Evolutionary conservation across 2,113 vertebrate species (phyloP).

Genomic region (Lophotis ruficrista): DNA sequence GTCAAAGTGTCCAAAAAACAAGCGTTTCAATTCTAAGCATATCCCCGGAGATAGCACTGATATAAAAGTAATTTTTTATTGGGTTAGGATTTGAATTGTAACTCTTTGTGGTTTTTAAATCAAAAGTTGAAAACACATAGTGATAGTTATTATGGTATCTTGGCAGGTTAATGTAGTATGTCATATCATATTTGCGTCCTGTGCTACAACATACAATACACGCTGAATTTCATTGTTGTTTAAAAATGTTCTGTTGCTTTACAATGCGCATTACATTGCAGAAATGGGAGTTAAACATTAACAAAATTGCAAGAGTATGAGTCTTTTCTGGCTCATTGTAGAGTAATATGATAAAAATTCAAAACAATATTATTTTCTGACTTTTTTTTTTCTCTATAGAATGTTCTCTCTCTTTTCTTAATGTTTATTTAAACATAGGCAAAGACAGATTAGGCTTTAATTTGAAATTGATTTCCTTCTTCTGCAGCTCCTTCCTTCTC

Average conservation of each 20-base stretch:
- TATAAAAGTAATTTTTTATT: slow-evolving; percentile 70
- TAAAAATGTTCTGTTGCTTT: not conserved
- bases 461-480: not conserved
- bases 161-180: slow-evolving; percentile 46
- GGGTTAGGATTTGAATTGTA: slow-evolving; percentile 67
- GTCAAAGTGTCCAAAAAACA: slow-evolving; percentile 64
- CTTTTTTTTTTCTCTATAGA: not conserved
- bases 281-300: not conserved
- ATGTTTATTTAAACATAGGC: not conserved
- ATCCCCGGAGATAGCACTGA: slow-evolving; percentile 41
- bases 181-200: slow-evolving; percentile 38
- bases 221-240: slow-evolving; percentile 2
- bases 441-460: not conserved
- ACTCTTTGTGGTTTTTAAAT: slow-evolving; percentile 50
- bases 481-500: not conserved
- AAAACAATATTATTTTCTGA: not conserved
- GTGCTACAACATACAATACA: not conserved
- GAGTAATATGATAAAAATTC: not conserved
- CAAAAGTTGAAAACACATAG: slow-evolving; percentile 4
- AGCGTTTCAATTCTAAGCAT: slow-evolving; percentile 62
- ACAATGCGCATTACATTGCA: not conserved
- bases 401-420: not conserved
- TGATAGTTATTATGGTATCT: slow-evolving; percentile 14
- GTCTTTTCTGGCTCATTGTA: not conserved
- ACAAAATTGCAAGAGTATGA: not conserved